Conservation (phyloP, 2,797 vertebrate genomes). For the Siniperca obscura region DNA sequence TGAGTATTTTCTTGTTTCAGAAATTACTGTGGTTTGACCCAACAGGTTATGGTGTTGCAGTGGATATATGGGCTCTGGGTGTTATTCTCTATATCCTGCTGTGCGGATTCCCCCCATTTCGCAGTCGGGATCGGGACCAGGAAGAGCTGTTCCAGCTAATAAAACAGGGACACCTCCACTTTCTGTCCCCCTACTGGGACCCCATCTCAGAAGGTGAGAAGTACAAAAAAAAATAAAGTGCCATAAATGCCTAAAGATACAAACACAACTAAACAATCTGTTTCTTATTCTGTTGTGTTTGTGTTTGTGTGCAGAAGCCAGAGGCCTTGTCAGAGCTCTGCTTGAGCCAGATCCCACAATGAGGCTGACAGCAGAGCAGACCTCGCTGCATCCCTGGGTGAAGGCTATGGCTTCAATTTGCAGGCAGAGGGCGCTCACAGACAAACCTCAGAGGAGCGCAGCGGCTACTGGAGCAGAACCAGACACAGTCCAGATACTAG, state of each 20-base stretch:
- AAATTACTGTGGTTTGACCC: slow-evolving; percentile 27
- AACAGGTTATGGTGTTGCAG: slow-evolving; percentile 93
- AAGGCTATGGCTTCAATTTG: slow-evolving; percentile 82
- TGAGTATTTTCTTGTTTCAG: neutral
- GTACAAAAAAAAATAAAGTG: neutral
- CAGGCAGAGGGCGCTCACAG: slow-evolving; percentile 75
- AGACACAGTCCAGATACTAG: slow-evolving; percentile 29
- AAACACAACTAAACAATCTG: neutral
- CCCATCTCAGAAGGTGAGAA: slow-evolving; percentile 91
- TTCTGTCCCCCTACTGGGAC: slow-evolving; percentile 96
- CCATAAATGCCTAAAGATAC: neutral
- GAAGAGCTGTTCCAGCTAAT: slow-evolving; percentile 95
- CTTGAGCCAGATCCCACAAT: slow-evolving; percentile 89
- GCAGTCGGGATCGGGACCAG: slow-evolving; percentile 93
- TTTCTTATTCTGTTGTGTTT: slow-evolving; percentile 45
- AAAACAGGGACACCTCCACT: slow-evolving; percentile 91
- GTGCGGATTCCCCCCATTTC: slow-evolving; percentile 96
- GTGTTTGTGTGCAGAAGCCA: slow-evolving; percentile 87
- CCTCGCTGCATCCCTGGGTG: slow-evolving; percentile 92
- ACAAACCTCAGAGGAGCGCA: slow-evolving; percentile 51
- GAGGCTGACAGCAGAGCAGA: slow-evolving; percentile 90
- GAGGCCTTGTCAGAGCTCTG: slow-evolving; percentile 90
- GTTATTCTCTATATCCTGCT: slow-evolving; percentile 96
- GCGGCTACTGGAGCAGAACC: slow-evolving; percentile 29
- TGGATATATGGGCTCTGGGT: slow-evolving; percentile 97